Evolutionary conservation across 2,113 vertebrate species (phyloP).

Genomic region (Danio rerio): GRCz12tu NC_133181.1:34576001-34576500

Average conservation of each 20-base stretch:
- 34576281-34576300: not conserved
- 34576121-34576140: not conserved
- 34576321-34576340: no score
- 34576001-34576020: slow-evolving; percentile 86
- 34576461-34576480: no score
- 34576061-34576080: slow-evolving; percentile 87
- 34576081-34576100: slow-evolving; percentile 78
- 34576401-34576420: no score
- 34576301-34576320: not conserved
- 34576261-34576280: not conserved
- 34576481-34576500: no score
- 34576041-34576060: slow-evolving; percentile 93
- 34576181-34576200: not conserved
- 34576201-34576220: not conserved
- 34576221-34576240: not conserved
- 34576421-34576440: no score
- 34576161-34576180: not conserved
- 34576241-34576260: not conserved
- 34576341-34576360: no score
- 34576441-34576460: no score
- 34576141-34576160: not conserved
- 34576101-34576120: slow-evolving; percentile 82
- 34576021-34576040: slow-evolving; percentile 90
- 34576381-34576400: no score
- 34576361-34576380: no score